phyloP scores from a whole-genome alignment of 2,888 invertebrate genomes.

The Rhabditophanes sp. region DNA sequence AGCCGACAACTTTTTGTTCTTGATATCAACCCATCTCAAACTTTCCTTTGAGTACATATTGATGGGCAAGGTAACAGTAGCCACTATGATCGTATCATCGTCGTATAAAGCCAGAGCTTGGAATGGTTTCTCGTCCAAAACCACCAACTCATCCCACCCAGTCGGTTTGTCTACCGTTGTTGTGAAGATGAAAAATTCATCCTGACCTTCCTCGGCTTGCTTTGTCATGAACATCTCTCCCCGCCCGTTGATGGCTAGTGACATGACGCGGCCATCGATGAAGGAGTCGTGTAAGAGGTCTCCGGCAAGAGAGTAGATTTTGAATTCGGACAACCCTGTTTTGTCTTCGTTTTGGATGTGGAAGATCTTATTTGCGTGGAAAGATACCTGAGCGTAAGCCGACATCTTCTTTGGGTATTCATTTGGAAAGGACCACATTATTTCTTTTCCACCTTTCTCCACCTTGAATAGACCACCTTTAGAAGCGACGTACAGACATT shows the following conservation, averaged over 20 bases:
- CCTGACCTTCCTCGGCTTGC: constrained; percentile 13
- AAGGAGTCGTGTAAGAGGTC: constrained; percentile 32
- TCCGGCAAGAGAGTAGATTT: constrained; percentile 20
- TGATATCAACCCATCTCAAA: constrained; percentile 21
- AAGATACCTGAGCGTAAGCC: constrained; percentile 34
- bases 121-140: constrained; percentile 14
- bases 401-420: constrained; percentile 34
- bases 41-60: constrained; percentile 34
- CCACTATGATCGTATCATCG: constrained; percentile 23
- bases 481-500: constrained; percentile 24
- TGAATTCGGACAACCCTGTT: constrained; percentile 22
- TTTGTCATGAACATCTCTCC: constrained; percentile 37
- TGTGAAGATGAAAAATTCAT: constrained; percentile 22
- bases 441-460: constrained; percentile 14
- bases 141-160: constrained; percentile 31
- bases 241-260: constrained; percentile 17
- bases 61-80: constrained; percentile 19
- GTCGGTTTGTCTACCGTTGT: constrained; percentile 29
- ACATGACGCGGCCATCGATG: constrained; percentile 35
- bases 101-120: constrained; percentile 24
- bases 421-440: constrained; percentile 14
- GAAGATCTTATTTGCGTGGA: constrained; percentile 29
- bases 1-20: constrained; percentile 11
- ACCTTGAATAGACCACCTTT: constrained; percentile 41
- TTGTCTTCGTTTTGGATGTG: constrained; percentile 26